These are phyloP conservation scores for Pseudolycoriella hygida DNA, from an alignment of 2,888 invertebrate species.

Conservation along the genomic window DNA sequence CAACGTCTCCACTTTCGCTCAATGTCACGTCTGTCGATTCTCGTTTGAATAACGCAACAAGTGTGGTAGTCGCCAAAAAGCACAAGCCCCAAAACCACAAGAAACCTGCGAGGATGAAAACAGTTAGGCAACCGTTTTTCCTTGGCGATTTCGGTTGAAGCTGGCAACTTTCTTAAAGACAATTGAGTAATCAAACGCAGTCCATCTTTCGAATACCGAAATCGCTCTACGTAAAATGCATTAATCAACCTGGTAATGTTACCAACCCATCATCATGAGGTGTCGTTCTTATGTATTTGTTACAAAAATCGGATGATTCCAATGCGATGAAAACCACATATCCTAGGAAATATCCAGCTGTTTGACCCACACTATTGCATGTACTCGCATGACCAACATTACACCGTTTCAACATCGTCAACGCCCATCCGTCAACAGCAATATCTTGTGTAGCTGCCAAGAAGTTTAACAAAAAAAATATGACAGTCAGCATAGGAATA, in stretches of 20 bases:
- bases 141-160: no score
- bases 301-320: constrained; percentile 92
- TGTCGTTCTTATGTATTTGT: constrained; percentile 63
- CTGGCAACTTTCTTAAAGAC: no score
- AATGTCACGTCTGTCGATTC: constrained; percentile 30
- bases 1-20: constrained; percentile 10
- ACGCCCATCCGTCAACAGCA: constrained; percentile 98
- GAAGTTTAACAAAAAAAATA: constrained; percentile 87
- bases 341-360: constrained; percentile 91
- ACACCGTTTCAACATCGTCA: constrained; percentile 93
- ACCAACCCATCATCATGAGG: constrained; percentile 56
- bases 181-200: no score
- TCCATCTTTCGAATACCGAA: neutral
- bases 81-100: constrained; percentile 88
- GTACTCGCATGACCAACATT: constrained; percentile 98
- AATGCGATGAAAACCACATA: constrained; percentile 92
- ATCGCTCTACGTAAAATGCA: neutral
- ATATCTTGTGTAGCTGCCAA: constrained; percentile 98
- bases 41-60: constrained; percentile 75
- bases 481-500: constrained; percentile 57
- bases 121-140: no score
- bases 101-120: constrained; percentile 41
- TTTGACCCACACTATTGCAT: constrained; percentile 97
- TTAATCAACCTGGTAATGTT: constrained; percentile 35
- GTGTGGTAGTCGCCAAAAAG: constrained; percentile 76